A percentile compares a stretch with the other conserved stretches of the same genome.
phyloP scores from a whole-genome alignment of 2,113 vertebrate genomes.

The Mustelus asterias region DNA sequence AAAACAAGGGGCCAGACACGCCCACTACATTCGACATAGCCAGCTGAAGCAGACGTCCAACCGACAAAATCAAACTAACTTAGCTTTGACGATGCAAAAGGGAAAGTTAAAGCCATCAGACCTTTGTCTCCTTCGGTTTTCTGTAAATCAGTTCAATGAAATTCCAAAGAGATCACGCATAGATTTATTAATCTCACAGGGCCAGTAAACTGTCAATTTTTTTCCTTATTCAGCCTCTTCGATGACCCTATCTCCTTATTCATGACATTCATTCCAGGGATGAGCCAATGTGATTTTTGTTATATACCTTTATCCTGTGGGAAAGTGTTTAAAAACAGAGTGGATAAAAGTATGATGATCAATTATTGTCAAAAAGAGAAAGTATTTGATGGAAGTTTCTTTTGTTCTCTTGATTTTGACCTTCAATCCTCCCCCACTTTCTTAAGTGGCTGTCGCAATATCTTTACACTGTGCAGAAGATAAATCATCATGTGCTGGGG shows the following conservation, averaged over 20 bases:
- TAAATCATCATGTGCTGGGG: background rate
- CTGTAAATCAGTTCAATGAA: conserved; percentile 58
- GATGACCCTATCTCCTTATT: conserved; percentile 44
- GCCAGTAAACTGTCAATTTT: conserved; percentile 51
- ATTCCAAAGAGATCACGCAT: conserved; percentile 58
- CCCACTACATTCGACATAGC: background rate
- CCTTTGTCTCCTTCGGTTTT: conserved; percentile 48
- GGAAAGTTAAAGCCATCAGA: conserved; percentile 48
- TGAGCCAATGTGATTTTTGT: conserved; percentile 50
- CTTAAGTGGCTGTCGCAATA: background rate
- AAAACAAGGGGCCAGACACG: background rate
- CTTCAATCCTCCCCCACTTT: background rate
- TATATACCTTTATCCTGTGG: background rate
- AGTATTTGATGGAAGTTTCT: background rate
- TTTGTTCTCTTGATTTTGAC: background rate
- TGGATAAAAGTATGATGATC: background rate
- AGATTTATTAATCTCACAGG: conserved; percentile 59
- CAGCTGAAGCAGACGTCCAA: background rate
- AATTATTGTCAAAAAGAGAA: background rate
- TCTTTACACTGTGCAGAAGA: background rate
- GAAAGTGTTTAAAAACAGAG: background rate
- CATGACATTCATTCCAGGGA: conserved; percentile 49
- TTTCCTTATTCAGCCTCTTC: conserved; percentile 48
- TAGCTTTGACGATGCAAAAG: conserved; percentile 51
- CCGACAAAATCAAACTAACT: conserved; percentile 29